Percentiles rank a stretch among this genome's conserved stretches.
These are phyloP conservation scores for Acrobasis repandana DNA, from an alignment of 2,888 invertebrate genomes.

Conservation along the genomic window DNA sequence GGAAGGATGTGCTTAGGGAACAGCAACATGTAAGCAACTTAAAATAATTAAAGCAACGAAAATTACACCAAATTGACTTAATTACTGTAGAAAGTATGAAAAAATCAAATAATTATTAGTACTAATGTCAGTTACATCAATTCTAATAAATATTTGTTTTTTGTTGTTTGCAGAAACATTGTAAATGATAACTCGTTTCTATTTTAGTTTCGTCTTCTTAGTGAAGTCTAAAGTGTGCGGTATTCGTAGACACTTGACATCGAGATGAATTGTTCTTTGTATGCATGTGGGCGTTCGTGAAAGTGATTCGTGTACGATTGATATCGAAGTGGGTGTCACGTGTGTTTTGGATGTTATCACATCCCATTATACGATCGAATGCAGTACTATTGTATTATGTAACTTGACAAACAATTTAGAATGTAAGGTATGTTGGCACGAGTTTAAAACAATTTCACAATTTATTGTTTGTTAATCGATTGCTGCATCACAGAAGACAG, in stretches of 20 bases:
- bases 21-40: too few relatives aligned
- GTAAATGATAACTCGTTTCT: too few relatives aligned
- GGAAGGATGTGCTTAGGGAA: too few relatives aligned
- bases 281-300: constrained; percentile 52
- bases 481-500: too few relatives aligned
- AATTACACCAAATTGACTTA: too few relatives aligned
- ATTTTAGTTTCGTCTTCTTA: neutral
- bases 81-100: too few relatives aligned
- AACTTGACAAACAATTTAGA: constrained; percentile 26
- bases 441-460: constrained; percentile 2
- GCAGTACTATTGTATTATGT: constrained; percentile 24
- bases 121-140: too few relatives aligned
- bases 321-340: constrained; percentile 61
- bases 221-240: neutral
- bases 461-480: neutral
- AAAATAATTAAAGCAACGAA: too few relatives aligned
- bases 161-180: too few relatives aligned
- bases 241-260: constrained; percentile 5
- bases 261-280: constrained; percentile 16
- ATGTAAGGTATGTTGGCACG: constrained; percentile 4
- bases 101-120: too few relatives aligned
- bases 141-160: too few relatives aligned
- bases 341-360: constrained; percentile 40
- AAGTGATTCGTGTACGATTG: constrained; percentile 53
- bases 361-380: constrained; percentile 33